Percentiles rank a stretch among this genome's conserved stretches.
These are phyloP conservation scores for Dryococelus australis DNA, from an alignment of 2,888 invertebrate species.

Conservation along the genomic window DNA sequence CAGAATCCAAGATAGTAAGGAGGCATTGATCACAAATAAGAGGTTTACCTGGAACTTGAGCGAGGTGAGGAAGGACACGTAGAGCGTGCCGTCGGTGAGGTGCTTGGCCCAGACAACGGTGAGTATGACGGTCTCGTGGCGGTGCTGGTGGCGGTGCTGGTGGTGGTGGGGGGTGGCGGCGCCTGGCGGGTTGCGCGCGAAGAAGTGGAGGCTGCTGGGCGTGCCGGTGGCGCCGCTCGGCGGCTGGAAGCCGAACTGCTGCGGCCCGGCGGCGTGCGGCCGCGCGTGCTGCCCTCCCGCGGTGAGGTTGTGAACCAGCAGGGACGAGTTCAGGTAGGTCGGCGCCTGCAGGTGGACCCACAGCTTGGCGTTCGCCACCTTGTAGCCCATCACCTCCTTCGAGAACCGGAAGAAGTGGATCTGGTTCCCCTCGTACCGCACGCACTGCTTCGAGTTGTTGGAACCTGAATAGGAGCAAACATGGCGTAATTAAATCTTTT, in stretches of 20 bases:
- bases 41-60: conserved; percentile 47
- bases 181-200: background rate
- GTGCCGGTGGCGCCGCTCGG: background rate
- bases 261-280: background rate
- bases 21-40: no score
- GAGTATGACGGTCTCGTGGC: background rate
- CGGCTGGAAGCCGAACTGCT: background rate
- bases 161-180: background rate
- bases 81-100: background rate
- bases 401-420: conserved; percentile 77
- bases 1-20: no score
- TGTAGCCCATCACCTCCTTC: conserved; percentile 73
- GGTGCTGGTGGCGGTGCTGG: background rate
- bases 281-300: background rate
- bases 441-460: conserved; percentile 69
- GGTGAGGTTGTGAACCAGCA: background rate
- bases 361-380: conserved; percentile 74
- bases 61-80: background rate
- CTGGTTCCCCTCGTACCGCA: conserved; percentile 71
- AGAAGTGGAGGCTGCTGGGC: background rate
- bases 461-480: background rate
- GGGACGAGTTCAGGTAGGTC: conserved; percentile 48
- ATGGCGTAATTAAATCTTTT: background rate
- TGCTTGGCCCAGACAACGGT: background rate
- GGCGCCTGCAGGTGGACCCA: conserved; percentile 70